phyloP scores from a whole-genome alignment of 1,140 invertebrate species.

The Carposina sasakii region DNA sequence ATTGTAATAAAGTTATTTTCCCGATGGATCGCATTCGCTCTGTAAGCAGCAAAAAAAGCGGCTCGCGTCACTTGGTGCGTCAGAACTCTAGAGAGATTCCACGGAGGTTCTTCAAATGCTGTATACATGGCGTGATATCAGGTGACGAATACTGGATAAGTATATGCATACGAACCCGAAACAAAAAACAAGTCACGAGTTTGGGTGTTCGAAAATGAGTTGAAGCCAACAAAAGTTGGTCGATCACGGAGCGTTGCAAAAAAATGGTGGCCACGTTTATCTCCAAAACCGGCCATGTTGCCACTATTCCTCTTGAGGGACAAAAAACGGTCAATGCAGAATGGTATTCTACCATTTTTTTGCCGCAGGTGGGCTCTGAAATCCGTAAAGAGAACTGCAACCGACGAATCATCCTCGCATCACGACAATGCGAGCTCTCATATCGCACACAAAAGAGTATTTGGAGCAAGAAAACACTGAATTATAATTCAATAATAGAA shows the following conservation, averaged over 20 bases:
- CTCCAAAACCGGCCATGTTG: slow-evolving; percentile 19
- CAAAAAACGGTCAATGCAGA: slow-evolving; percentile 29
- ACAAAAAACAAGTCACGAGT: too few species aligned
- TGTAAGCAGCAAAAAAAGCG: too few species aligned
- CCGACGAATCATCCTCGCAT: slow-evolving; percentile 28
- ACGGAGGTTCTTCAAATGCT: too few species aligned
- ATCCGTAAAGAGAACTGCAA: slow-evolving; percentile 20
- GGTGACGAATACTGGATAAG: too few species aligned
- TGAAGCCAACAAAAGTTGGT: slow-evolving; percentile 44
- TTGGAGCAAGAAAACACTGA: not conserved
- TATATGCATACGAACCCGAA: too few species aligned
- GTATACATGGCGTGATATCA: too few species aligned
- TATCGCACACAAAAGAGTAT: not conserved
- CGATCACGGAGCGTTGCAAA: slow-evolving; percentile 31
- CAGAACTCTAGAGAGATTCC: too few species aligned
- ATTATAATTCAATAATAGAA: too few species aligned
- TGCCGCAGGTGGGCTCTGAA: slow-evolving; percentile 23
- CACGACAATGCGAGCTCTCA: slow-evolving; percentile 28
- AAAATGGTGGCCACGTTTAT: slow-evolving; percentile 35
- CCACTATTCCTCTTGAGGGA: slow-evolving; percentile 24
- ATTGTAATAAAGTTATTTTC: too few species aligned
- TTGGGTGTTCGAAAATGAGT: too few species aligned
- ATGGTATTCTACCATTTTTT: slow-evolving; percentile 37
- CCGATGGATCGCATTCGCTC: too few species aligned
- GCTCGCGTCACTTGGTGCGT: too few species aligned